Percentiles rank a stretch among this genome's conserved stretches.
Evolutionary conservation across 2,888 invertebrate species (phyloP).

Genomic region (Leucophenga montana): DNA sequence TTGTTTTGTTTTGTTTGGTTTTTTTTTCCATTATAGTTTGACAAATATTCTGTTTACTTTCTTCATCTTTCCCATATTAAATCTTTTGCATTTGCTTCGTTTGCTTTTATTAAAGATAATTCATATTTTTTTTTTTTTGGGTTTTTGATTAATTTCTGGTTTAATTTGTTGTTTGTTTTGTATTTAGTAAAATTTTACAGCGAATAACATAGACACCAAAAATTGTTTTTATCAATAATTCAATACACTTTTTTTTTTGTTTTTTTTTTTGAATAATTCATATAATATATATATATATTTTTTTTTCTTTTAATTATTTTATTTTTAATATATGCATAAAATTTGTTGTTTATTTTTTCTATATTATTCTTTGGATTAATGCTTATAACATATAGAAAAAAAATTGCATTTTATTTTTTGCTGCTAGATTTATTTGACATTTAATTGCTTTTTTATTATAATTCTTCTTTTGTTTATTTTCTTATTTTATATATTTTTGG

Average conservation of each 20-base stretch:
- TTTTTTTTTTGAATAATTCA: constrained; percentile 31
- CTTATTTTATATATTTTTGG: constrained; percentile 30
- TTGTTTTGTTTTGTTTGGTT: too few relatives aligned
- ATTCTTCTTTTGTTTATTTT: constrained; percentile 32
- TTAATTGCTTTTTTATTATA: constrained; percentile 31
- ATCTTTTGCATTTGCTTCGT: background rate
- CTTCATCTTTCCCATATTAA: background rate
- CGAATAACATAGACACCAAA: constrained; percentile 35
- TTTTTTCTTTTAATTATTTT: constrained; percentile 28
- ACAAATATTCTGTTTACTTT: background rate
- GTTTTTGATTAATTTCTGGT: constrained; percentile 17
- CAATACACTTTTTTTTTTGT: constrained; percentile 29
- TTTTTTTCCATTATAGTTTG: background rate
- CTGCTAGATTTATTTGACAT: constrained; percentile 33
- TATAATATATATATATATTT: background rate
- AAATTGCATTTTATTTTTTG: constrained; percentile 35
- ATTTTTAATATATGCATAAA: constrained; percentile 39
- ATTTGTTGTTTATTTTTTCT: constrained; percentile 41
- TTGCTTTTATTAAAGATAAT: background rate
- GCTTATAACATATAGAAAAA: constrained; percentile 33
- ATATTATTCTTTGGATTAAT: constrained; percentile 29
- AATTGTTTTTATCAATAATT: constrained; percentile 27
- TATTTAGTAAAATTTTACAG: constrained; percentile 25
- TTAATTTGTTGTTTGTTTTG: constrained; percentile 6
- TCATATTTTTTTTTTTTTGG: background rate